Percentiles rank a stretch among this genome's conserved stretches.
Conservation (phyloP, 2,113 vertebrate species). For the Amphiprion ocellaris region DNA sequence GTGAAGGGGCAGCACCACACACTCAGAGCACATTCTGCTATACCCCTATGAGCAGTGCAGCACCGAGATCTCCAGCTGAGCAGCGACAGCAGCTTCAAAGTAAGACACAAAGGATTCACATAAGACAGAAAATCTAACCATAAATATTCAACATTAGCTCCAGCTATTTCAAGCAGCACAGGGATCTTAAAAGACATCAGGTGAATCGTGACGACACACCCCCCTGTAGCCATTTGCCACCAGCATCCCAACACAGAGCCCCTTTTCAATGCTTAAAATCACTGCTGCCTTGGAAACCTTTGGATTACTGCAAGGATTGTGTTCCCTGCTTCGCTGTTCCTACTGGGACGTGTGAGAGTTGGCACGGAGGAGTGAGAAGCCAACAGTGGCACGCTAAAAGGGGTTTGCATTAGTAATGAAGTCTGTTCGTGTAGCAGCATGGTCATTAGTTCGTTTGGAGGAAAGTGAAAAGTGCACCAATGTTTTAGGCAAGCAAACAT, state of each 20-base stretch:
- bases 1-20: conserved; percentile 29
- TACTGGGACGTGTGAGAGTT: conserved; percentile 61
- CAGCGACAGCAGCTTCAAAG: background rate
- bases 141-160: background rate
- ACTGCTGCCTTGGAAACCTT: conserved; percentile 58
- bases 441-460: conserved; percentile 43
- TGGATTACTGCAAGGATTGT: conserved; percentile 37
- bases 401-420: conserved; percentile 62
- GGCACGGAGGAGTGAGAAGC: conserved; percentile 53
- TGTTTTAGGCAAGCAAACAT: conserved; percentile 14
- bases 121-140: background rate
- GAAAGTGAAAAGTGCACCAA: conserved; percentile 40
- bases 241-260: conserved; percentile 6
- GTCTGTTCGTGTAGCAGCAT: conserved; percentile 24
- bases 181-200: conserved; percentile 11
- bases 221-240: background rate
- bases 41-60: conserved; percentile 1
- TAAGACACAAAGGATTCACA: background rate
- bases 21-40: conserved; percentile 30
- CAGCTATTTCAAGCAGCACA: background rate
- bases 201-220: conserved; percentile 1
- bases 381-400: conserved; percentile 42
- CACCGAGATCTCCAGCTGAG: background rate
- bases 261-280: conserved; percentile 35
- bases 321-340: conserved; percentile 39